These are phyloP conservation scores for Monopis laevigella DNA, from an alignment of 2,888 invertebrate genomes.

Conservation along the genomic window DNA sequence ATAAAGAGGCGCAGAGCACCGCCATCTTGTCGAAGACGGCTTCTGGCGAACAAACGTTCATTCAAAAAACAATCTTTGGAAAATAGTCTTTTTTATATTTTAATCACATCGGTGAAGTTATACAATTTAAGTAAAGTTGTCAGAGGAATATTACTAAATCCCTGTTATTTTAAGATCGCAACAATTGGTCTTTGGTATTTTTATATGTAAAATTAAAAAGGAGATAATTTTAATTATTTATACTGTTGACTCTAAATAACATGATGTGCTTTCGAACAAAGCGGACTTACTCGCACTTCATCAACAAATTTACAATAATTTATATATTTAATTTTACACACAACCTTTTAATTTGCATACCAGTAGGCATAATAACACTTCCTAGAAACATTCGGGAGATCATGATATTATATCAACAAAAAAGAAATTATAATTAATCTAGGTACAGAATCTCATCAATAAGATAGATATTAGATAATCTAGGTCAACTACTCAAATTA, in stretches of 20 bases:
- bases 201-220: no score
- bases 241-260: slow-evolving; percentile 18
- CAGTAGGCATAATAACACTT: slow-evolving; percentile 31
- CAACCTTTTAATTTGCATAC: slow-evolving; percentile 68
- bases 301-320: slow-evolving; percentile 54
- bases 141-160: slow-evolving; percentile 25
- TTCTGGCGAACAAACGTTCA: background rate
- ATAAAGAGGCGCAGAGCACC: no score
- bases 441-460: slow-evolving; percentile 34
- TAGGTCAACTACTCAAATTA: slow-evolving; percentile 60
- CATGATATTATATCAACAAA: background rate
- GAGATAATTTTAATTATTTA: background rate
- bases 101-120: slow-evolving; percentile 1
- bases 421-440: slow-evolving; percentile 20
- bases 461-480: slow-evolving; percentile 24
- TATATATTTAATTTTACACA: slow-evolving; percentile 65
- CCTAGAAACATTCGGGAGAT: background rate
- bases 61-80: slow-evolving; percentile 7
- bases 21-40: slow-evolving; percentile 1
- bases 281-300: slow-evolving; percentile 36
- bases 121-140: background rate
- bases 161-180: slow-evolving; percentile 58
- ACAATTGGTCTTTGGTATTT: slow-evolving; percentile 62
- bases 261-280: slow-evolving; percentile 31
- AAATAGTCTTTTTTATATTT: slow-evolving; percentile 9